Percentiles rank a stretch among this genome's conserved stretches.
Conservation (phyloP, 2,113 vertebrate genomes). For the Eptatretus burgeri region DNA sequence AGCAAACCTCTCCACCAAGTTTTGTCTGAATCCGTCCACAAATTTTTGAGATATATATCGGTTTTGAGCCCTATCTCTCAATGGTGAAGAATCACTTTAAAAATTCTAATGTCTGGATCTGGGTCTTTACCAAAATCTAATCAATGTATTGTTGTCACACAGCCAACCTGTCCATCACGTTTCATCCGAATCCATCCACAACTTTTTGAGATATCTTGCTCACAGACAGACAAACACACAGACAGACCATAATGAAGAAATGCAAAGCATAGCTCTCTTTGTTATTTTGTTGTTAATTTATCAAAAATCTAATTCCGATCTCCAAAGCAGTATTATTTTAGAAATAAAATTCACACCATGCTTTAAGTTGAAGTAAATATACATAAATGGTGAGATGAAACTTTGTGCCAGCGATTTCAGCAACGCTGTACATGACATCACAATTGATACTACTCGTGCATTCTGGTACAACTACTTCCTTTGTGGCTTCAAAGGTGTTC, state of each 20-base stretch:
- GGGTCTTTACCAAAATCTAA: too few species aligned
- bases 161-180: too few species aligned
- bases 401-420: slow-evolving; percentile 39
- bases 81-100: too few species aligned
- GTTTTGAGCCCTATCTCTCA: too few species aligned
- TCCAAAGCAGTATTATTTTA: not conserved
- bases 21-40: too few species aligned
- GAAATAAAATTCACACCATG: slow-evolving; percentile 1
- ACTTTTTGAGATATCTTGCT: too few species aligned
- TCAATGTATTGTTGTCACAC: too few species aligned
- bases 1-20: too few species aligned
- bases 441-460: slow-evolving; percentile 47
- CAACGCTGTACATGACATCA: slow-evolving; percentile 24
- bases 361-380: slow-evolving; percentile 5
- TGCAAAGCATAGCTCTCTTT: slow-evolving; percentile 8
- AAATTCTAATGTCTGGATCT: too few species aligned
- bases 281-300: not conserved
- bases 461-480: slow-evolving; percentile 82
- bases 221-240: too few species aligned
- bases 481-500: slow-evolving; percentile 73
- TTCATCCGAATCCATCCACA: too few species aligned
- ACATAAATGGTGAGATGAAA: not conserved
- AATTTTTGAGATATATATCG: too few species aligned
- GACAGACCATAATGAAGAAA: not conserved
- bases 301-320: not conserved